Conservation (phyloP, 92 coral and sea anemone species). For the Epizoanthus ramosus region DNA sequence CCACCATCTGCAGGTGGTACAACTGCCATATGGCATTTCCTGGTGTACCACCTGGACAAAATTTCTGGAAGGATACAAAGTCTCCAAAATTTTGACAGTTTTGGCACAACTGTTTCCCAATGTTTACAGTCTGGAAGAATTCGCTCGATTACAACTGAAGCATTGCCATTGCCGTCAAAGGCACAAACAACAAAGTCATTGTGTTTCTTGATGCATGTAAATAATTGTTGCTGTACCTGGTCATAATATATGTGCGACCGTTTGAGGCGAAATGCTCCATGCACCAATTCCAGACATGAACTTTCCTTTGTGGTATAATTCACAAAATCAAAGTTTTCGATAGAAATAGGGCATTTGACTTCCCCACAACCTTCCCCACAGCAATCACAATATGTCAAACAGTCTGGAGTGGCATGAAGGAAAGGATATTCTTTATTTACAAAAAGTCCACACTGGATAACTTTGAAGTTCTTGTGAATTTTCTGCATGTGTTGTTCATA, state of each 20-base stretch:
- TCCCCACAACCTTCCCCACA: constrained; percentile 34
- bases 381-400: constrained; percentile 7
- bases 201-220: constrained; percentile 41
- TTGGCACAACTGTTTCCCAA: constrained; percentile 50
- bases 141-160: constrained; percentile 45
- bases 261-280: constrained; percentile 31
- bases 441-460: constrained; percentile 26
- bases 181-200: constrained; percentile 74
- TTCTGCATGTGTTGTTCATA: constrained; percentile 29
- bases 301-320: background rate
- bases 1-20: constrained; percentile 24
- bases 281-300: constrained; percentile 52
- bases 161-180: constrained; percentile 22
- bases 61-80: constrained; percentile 67
- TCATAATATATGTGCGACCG: constrained; percentile 43
- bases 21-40: constrained; percentile 40
- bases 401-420: constrained; percentile 33
- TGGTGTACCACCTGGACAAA: constrained; percentile 70
- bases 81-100: constrained; percentile 66
- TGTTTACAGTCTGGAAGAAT: constrained; percentile 41
- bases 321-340: constrained; percentile 46
- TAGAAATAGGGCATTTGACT: constrained; percentile 36
- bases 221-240: constrained; percentile 67
- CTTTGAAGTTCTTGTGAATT: constrained; percentile 30
- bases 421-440: constrained; percentile 16